These are phyloP conservation scores for Megathymus violae DNA, from an alignment of 1,140 invertebrate genomes.

Conservation along the genomic window DNA sequence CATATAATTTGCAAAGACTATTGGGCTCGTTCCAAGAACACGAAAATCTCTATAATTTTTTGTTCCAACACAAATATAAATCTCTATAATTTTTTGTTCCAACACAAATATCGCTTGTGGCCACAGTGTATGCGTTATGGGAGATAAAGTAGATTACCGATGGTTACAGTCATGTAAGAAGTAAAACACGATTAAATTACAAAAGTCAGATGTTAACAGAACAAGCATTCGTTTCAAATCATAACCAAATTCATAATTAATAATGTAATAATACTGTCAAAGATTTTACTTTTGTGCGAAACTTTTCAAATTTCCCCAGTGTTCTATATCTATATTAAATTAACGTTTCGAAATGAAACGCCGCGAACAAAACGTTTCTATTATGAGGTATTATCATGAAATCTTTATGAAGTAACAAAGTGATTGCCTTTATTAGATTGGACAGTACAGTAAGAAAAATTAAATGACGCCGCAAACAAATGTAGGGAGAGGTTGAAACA, in stretches of 20 bases:
- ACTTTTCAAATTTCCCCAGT: constrained; percentile 29
- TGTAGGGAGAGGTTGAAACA: constrained; percentile 55
- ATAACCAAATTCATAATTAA: neutral
- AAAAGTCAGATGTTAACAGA: too few species aligned
- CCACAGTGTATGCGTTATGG: too few species aligned
- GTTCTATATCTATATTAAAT: constrained; percentile 39
- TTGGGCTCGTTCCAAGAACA: too few species aligned
- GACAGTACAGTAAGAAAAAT: constrained; percentile 67
- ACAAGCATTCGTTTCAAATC: neutral
- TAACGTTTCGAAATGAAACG: constrained; percentile 42
- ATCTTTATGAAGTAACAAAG: constrained; percentile 56
- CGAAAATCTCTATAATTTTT: too few species aligned
- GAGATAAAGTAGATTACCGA: too few species aligned
- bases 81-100: too few species aligned
- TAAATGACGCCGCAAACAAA: constrained; percentile 71
- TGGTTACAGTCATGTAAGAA: too few species aligned
- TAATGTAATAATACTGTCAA: neutral
- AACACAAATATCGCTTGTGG: too few species aligned
- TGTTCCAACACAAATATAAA: too few species aligned
- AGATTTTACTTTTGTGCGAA: constrained; percentile 10
- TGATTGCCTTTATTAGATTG: constrained; percentile 49
- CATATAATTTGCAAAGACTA: too few species aligned
- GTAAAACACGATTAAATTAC: too few species aligned
- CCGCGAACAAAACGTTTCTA: constrained; percentile 39
- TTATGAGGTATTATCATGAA: constrained; percentile 44